Percentiles rank a stretch among this genome's conserved stretches.
Conservation (phyloP, 2,797 vertebrate species). For the Phataginus tetradactyla region DNA sequence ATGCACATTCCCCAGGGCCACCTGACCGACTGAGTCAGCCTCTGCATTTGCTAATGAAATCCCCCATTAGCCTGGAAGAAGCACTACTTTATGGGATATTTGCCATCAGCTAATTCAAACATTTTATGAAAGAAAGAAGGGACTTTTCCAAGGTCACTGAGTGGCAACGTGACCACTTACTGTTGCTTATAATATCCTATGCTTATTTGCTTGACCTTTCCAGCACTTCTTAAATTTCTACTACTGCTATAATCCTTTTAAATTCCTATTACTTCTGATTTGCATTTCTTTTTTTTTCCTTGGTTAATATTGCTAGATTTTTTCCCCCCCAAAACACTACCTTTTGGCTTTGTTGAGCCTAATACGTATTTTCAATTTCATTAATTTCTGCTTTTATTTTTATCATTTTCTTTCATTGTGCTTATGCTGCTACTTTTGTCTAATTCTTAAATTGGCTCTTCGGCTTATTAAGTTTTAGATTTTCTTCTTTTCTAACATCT, state of each 20-base stretch:
- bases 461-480: neutral
- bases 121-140: neutral
- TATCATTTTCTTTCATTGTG: neutral
- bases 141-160: neutral
- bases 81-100: neutral
- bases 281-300: neutral
- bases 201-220: neutral
- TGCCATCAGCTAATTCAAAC: neutral
- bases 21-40: neutral
- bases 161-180: neutral
- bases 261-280: neutral
- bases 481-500: conserved; percentile 1
- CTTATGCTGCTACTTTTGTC: neutral
- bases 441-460: neutral
- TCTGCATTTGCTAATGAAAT: neutral
- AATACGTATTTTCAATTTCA: neutral
- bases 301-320: neutral
- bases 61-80: neutral
- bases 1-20: neutral
- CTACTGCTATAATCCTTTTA: neutral
- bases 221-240: neutral
- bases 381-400: neutral
- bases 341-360: neutral
- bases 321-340: neutral
- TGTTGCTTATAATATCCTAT: neutral